These are phyloP conservation scores for Ciconia nigra DNA, from an alignment of 2,797 vertebrate species.

Conservation along the genomic window DNA sequence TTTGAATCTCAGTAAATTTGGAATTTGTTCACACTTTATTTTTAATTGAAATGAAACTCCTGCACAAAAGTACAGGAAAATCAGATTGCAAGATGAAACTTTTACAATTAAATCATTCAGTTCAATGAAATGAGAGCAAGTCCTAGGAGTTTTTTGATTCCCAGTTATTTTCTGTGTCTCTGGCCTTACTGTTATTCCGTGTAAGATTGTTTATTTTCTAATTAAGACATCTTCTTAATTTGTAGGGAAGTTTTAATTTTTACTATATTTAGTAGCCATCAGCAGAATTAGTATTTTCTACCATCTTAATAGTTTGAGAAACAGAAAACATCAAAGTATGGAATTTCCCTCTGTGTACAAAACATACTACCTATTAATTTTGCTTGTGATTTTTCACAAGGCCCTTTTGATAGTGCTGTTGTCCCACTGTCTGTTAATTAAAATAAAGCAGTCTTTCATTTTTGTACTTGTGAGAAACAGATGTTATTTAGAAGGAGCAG, in stretches of 20 bases:
- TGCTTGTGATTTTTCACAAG: neutral
- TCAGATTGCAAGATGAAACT: neutral
- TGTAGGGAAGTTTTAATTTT: neutral
- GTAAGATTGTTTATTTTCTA: neutral
- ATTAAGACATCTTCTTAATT: neutral
- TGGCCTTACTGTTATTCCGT: neutral
- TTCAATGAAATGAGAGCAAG: neutral
- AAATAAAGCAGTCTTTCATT: neutral
- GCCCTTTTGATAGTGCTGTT: neutral
- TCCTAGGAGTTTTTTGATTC: neutral
- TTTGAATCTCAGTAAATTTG: neutral
- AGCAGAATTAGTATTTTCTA: neutral
- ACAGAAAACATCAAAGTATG: neutral
- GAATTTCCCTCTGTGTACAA: neutral
- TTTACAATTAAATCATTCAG: neutral
- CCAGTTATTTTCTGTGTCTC: neutral
- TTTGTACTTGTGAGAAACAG: conserved; percentile 32
- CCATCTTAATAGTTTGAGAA: neutral
- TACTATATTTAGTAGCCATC: neutral
- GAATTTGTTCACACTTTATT: neutral
- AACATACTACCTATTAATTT: neutral
- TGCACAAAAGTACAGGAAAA: neutral
- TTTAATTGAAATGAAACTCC: neutral
- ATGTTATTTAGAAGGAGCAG: conserved; percentile 53
- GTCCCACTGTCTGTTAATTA: neutral